Conservation (phyloP, 2,113 vertebrate species). For the Oryzias melastigma region DNA sequence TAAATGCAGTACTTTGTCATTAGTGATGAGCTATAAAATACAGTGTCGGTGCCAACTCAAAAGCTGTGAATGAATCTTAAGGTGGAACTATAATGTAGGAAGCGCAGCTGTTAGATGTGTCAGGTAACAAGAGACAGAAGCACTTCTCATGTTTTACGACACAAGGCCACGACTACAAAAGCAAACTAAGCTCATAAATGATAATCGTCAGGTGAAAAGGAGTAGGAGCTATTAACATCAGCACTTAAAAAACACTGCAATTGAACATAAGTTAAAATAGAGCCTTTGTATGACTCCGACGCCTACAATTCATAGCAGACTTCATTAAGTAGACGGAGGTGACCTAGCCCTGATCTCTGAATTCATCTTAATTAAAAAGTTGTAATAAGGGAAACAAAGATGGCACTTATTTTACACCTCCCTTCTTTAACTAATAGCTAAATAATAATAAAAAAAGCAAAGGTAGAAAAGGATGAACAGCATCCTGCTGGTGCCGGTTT, state of each 20-base stretch:
- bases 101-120: conserved; percentile 31
- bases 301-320: conserved; percentile 10
- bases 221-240: conserved; percentile 26
- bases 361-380: conserved; percentile 61
- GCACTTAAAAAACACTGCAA: conserved; percentile 12
- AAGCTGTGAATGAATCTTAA: conserved; percentile 15
- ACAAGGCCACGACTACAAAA: conserved; percentile 36
- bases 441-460: conserved; percentile 41
- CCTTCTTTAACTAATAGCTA: conserved; percentile 27
- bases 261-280: conserved; percentile 22
- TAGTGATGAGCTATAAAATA: conserved; percentile 25
- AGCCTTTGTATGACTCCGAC: conserved; percentile 26
- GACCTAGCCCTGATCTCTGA: conserved; percentile 40
- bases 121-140: conserved; percentile 33
- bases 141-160: conserved; percentile 19
- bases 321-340: conserved; percentile 44
- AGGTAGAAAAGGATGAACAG: conserved; percentile 12
- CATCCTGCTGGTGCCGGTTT: conserved; percentile 41
- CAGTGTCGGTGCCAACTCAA: conserved; percentile 34
- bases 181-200: conserved; percentile 18
- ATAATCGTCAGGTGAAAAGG: conserved; percentile 28
- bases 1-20: conserved; percentile 18
- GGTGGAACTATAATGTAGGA: conserved; percentile 29
- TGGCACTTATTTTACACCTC: conserved; percentile 56
- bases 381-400: conserved; percentile 33